Base-by-base conservation (phyloP, 1,140 invertebrate genomes). In the Ruditapes philippinarum region DNA sequence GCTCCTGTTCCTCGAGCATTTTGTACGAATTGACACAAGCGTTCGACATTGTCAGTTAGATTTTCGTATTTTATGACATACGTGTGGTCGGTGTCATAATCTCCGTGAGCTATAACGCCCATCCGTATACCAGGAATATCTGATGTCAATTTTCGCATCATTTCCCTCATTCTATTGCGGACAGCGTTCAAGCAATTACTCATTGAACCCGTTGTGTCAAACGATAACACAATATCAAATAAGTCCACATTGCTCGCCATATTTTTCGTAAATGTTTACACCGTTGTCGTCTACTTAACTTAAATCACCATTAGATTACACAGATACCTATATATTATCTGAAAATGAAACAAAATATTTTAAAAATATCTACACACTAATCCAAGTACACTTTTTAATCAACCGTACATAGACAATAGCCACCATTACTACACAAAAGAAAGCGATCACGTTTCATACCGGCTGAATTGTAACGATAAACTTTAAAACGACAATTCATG, bases 181-280 rank as follows among this genome's bases (percentile, higher is more conserved):
- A 91, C 91, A 31, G 79, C 14, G 45, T 65, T 42, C 5, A 91
- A 22, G 54, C 83, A 88, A 19, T 4, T 25, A 36, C 14, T 33
- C 91, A 91, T 91, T 7, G 89, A 90, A 11, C 89, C 92, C 12
- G 92, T 92, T 5, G 91, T 92, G 82, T 92, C 92, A 62, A 92
- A 92, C 9, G 89, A 91, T 51, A 92, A 90, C n/a, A 92, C 92
- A 74, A 92, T 88, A 33, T 92, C 89, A 33, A 80, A 57, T 2
- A 1, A n/a, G 22, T 60, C 51, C 1, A 38, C 49, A 36, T 0
- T 11, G 19, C n/a, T 38, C 17, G 78, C 78, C 78, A 80, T 80
- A 1, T 38, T 45, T 45, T 11, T 11, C 28, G 62, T 51, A 51
- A 51, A 51, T 51, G 49, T 22, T 22, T 11, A 51, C n/a, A n/a